Evolutionary conservation across 2,113 vertebrate species (phyloP).

Genomic region (Brienomyrus longianalis): DNA sequence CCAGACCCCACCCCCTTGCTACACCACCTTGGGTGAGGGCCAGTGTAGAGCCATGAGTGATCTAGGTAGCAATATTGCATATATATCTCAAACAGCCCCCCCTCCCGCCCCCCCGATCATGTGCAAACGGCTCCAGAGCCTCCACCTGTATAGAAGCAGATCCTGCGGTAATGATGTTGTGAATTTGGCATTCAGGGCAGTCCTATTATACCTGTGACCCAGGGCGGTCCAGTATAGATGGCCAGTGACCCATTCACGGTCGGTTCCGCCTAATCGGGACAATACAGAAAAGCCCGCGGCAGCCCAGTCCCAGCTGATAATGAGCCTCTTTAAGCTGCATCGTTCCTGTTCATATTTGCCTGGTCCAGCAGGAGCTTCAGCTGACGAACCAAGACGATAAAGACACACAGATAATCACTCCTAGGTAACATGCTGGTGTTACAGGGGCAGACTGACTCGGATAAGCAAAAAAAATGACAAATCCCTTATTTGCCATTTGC

Average conservation of each 20-base stretch:
- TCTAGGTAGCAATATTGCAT: background rate
- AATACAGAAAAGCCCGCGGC: background rate
- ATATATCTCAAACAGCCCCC: background rate
- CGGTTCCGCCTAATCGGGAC: background rate
- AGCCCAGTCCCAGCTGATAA: too few relatives aligned
- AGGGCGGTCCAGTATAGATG: background rate
- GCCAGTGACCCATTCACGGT: too few relatives aligned
- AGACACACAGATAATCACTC: background rate
- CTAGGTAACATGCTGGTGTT: background rate
- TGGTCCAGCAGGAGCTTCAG: background rate
- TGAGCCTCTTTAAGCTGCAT: background rate
- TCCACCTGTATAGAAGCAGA: background rate
- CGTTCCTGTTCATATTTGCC: background rate
- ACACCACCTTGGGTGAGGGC: background rate
- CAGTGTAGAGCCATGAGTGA: background rate
- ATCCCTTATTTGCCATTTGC: background rate
- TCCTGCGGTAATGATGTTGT: background rate
- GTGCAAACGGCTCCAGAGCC: background rate
- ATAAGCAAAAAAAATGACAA: too few relatives aligned
- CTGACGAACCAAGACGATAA: background rate
- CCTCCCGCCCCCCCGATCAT: background rate
- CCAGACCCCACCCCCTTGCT: background rate
- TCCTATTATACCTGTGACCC: background rate
- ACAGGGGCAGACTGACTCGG: background rate
- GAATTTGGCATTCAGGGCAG: background rate